Evolutionary conservation across 2,113 vertebrate species (phyloP), one percentile per base, ranked within the genome.

Genomic region (Corythornis madagascariensis): DNA sequence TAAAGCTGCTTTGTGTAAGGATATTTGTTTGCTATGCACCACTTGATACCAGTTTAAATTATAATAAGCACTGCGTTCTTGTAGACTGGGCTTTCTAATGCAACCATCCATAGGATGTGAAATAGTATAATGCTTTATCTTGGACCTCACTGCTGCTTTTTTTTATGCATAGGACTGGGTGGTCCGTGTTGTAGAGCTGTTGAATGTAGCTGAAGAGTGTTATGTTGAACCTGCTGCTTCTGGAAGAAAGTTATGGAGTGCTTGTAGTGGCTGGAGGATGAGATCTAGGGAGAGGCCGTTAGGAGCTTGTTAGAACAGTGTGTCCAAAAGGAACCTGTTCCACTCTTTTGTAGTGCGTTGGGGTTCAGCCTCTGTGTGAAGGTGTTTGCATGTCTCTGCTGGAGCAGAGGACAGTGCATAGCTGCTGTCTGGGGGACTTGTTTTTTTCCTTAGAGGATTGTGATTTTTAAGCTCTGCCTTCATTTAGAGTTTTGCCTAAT

Each of bases 151-250:
- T 70, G 67, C 5, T 72, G 16, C 11, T 42, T 11, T 18, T 19
- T 31, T 18, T 50, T 45, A 2, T 56, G 7, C 2, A 1, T 16
- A 24, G 50, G 28, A 26, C 10, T 18, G 21, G 12, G 22, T 70
- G 60, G 16, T 76, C 29, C 12, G 50, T 24, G 6, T 43, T 13
- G 11, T 21, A 69, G 59, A 28, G 48, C 15, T 33, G 53, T 12
- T 25, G 57, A 18, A 53, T 31, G 55, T 11, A 48, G 66, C n/a
- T 45, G 48, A 50, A 66, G 53, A 40, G 14, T 24, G 7, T 22
- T 14, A 1, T 0, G 11, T 13, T n/a, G 22, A 60, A 26, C 13
- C 1, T 1, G 1, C 12, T 5, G 3, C 16, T 42, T 19, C 13
- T 40, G 29, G 64, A 11, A 55, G 25, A 55, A 56, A 87, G 33